Conservation (phyloP, 2,888 invertebrate genomes). For the Hemaris fuciformis region DNA sequence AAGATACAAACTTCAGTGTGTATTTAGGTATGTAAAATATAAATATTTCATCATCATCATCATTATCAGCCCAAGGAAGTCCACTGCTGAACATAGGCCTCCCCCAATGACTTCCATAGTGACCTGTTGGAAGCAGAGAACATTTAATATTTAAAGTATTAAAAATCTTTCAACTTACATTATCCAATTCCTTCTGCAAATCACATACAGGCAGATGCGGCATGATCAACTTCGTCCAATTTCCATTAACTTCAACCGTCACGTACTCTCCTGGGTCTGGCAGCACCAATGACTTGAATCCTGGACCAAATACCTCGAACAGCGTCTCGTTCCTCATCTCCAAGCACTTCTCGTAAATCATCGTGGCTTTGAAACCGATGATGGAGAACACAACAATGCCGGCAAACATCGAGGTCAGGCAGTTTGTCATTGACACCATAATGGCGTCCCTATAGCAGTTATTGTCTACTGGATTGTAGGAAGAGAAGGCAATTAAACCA, state of each 20-base stretch:
- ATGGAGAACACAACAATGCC: constrained; percentile 98
- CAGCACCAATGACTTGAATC: constrained; percentile 67
- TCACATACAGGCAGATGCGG: constrained; percentile 88
- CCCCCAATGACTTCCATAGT: too few species aligned
- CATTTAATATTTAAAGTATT: not conserved
- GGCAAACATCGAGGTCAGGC: constrained; percentile 97
- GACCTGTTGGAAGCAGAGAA: too few species aligned
- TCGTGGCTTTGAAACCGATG: constrained; percentile 95
- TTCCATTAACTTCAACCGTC: constrained; percentile 76
- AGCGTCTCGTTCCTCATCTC: constrained; percentile 83
- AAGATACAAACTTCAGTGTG: too few species aligned
- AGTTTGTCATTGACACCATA: constrained; percentile 95
- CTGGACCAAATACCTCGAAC: constrained; percentile 78
- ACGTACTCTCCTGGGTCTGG: constrained; percentile 82
- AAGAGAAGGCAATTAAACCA: constrained; percentile 96
- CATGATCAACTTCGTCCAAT: constrained; percentile 82
- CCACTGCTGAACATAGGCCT: too few species aligned
- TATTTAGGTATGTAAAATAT: too few species aligned
- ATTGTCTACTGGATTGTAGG: constrained; percentile 98
- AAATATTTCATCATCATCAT: too few species aligned
- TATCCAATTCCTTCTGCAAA: constrained; percentile 92
- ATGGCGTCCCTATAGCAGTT: constrained; percentile 97
- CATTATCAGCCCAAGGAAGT: too few species aligned
- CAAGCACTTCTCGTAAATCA: constrained; percentile 90
- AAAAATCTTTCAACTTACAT: constrained; percentile 83